These are phyloP conservation scores for Prosapia bicincta DNA, from an alignment of 2,888 invertebrate genomes.

Conservation along the genomic window DNA sequence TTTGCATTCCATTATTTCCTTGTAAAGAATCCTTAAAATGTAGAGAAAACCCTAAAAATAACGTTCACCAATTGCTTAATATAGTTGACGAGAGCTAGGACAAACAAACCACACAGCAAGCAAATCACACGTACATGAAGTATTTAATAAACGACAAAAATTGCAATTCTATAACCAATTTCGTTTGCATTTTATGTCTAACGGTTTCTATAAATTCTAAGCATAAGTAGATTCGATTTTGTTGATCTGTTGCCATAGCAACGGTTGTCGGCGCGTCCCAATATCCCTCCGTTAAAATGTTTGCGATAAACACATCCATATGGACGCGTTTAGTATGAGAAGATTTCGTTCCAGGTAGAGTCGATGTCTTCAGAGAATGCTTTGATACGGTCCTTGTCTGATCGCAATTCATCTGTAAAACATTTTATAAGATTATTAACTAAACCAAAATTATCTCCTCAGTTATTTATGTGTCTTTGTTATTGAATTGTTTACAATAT, in stretches of 20 bases:
- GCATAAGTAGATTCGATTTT: neutral
- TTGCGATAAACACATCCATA: neutral
- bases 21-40: neutral
- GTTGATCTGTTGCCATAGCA: neutral
- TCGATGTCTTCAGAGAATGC: constrained; percentile 71
- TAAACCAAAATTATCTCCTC: neutral
- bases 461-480: neutral
- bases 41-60: neutral
- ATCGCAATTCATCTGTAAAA: constrained; percentile 71
- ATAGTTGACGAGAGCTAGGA: neutral
- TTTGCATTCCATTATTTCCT: neutral
- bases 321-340: constrained; percentile 17
- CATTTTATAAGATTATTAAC: neutral
- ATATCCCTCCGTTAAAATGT: neutral
- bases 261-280: neutral
- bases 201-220: neutral
- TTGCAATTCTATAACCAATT: neutral
- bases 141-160: constrained; percentile 7
- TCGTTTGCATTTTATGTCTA: neutral
- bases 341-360: constrained; percentile 62
- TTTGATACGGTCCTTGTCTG: constrained; percentile 78
- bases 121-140: neutral
- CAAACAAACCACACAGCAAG: neutral
- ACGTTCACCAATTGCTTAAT: constrained; percentile 23
- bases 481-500: neutral